Evolutionary conservation across 2,888 invertebrate genomes (phyloP), one percentile per base, ranked within the genome.

Genomic region (Tenodera sinensis): DNA sequence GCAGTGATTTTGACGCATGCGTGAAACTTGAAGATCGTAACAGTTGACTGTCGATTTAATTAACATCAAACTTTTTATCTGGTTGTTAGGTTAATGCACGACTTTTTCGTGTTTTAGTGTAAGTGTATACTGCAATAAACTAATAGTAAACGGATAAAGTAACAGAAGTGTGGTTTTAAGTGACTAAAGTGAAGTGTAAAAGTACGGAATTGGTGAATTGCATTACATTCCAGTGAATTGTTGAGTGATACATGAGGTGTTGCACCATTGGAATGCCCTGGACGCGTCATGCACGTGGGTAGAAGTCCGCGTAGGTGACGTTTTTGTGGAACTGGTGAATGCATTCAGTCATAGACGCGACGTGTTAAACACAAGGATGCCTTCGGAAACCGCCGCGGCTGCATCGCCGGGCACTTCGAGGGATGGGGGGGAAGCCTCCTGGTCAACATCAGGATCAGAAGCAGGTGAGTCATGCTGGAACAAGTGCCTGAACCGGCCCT

Each of bases 401-500:
- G 54, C 54, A 15, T 3, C 54, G 15, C 54, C 54, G 14, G 15
- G 54, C 20, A 14, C 54, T 15, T 54, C 54, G 54, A 54, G 54
- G 54, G 54, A 71, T 15, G 54, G 54, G 6, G 54, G 54, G 54
- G 54, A 71, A 71, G 54, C 54, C 54, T 71, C 54, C 25, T 71
- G 54, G 54, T 71, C 54, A 71, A 71, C 54, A 20, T 71, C 54
- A 71, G 54, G 54, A 71, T 71, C 54, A 71, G 84, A 84, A 84
- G 42, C 84, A 84, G 84, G 84, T 84, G 84, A 84, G 84, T 84
- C 84, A 84, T 42, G 34, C 84, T 84, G 84, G 84, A 84, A n/a
- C 84, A 84, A 28, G 28, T 83, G 34, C 34, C 28, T 9, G 34
- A 84, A 8, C 54, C 54, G 14, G 20, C 54, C 54, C 15, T 20